Conservation (phyloP, 2,888 invertebrate genomes). For the Maniola hyperantus region DNA sequence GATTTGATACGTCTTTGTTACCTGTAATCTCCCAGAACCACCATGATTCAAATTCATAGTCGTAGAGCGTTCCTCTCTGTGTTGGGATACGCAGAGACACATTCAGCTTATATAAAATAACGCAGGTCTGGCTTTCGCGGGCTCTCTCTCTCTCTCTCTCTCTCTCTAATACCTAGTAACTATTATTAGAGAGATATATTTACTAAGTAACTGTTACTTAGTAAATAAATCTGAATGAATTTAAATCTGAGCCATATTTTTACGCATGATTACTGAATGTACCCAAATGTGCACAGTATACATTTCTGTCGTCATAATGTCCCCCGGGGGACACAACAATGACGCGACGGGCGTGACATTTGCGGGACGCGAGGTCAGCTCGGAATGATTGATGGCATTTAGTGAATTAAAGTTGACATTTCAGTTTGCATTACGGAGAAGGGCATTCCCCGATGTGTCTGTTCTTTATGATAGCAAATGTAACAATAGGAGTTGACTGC, state of each 20-base stretch:
- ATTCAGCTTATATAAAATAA: too few relatives aligned
- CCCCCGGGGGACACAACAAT: neutral
- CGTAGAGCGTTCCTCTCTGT: too few relatives aligned
- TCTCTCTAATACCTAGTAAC: too few relatives aligned
- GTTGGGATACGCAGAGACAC: too few relatives aligned
- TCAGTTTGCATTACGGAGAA: slow-evolving; percentile 14
- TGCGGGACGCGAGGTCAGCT: slow-evolving; percentile 15
- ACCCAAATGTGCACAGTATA: neutral
- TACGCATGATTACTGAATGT: neutral
- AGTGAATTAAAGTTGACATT: slow-evolving; percentile 22
- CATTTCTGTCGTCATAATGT: neutral
- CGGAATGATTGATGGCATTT: slow-evolving; percentile 21
- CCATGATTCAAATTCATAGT: too few relatives aligned
- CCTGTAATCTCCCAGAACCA: too few relatives aligned
- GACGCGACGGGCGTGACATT: slow-evolving; percentile 4
- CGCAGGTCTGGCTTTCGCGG: too few relatives aligned
- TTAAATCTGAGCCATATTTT: neutral
- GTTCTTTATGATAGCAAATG: neutral
- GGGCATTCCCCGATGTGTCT: slow-evolving; percentile 8
- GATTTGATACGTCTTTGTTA: too few relatives aligned
- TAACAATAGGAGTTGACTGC: too few relatives aligned
- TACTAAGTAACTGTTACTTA: too few relatives aligned
- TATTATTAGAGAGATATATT: too few relatives aligned
- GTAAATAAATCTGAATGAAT: neutral
- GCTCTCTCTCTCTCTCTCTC: too few relatives aligned